Evolutionary conservation across 2,888 invertebrate genomes (phyloP).

Genomic region (Lordiphosa fenestrarum): DNA sequence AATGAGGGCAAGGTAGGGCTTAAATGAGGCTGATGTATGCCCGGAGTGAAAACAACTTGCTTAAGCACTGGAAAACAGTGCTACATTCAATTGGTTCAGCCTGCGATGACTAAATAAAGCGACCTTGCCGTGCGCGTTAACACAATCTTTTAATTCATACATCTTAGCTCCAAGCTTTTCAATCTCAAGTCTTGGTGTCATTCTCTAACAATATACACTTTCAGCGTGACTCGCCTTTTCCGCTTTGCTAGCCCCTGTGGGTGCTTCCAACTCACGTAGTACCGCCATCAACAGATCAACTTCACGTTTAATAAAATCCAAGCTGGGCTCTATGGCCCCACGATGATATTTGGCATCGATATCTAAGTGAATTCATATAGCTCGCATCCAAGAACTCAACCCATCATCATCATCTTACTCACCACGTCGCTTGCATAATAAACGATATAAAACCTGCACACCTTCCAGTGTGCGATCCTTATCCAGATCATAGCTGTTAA

Average conservation of each 20-base stretch:
- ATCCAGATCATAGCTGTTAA: constrained; percentile 65
- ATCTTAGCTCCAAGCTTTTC: background rate
- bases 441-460: constrained; percentile 71
- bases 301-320: constrained; percentile 51
- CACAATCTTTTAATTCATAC: constrained; percentile 3
- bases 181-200: background rate
- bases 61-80: no score
- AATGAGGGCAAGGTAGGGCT: constrained; percentile 9
- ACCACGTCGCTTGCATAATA: constrained; percentile 75
- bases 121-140: background rate
- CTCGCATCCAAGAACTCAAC: background rate
- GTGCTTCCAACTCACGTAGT: constrained; percentile 33
- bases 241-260: constrained; percentile 8
- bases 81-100: no score
- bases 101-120: no score
- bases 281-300: constrained; percentile 30
- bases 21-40: constrained; percentile 3
- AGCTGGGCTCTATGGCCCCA: constrained; percentile 28
- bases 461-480: constrained; percentile 76
- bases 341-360: constrained; percentile 18
- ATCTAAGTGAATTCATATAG: constrained; percentile 13
- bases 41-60: background rate
- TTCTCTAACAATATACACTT: constrained; percentile 9
- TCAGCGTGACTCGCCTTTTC: constrained; percentile 24
- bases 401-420: constrained; percentile 19